Evolutionary conservation across 2,797 vertebrate genomes (phyloP), one percentile per base, ranked within the genome.

Genomic region (Clarias laeviceps): DNA sequence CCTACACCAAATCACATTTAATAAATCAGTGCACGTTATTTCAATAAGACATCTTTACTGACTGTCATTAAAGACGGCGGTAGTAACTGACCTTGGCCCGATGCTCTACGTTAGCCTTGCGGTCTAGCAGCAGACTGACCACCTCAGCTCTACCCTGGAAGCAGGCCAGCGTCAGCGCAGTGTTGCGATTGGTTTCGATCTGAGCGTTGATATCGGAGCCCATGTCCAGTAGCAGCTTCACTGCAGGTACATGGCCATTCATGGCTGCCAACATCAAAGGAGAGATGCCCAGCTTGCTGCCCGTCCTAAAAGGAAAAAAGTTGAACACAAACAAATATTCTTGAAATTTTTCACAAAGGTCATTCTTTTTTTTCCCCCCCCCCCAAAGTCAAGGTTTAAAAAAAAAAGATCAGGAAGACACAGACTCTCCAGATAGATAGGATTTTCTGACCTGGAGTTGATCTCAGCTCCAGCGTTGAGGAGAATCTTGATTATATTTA

Each of bases 401-500:
- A 66, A 68, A 27, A 40, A 56, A 0, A 64, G 5, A 20, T 18
- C 8, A 64, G 8, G 11, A 62, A 62, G 1, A n/a, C 24, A 4
- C 0, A 18, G 76, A 0, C 7, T 27, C 22, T 66, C 37, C n/a
- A 29, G 56, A 56, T 1, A 18, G 34, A 57, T 37, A 37, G 32
- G 2, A n/a, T 3, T n/a, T 27, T 11, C 77, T 70, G 84, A 99
- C 98, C 98, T 97, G 91, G 98, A 99, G 95, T 99, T 99, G 88
- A 99, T 99, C 95, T 99, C 98, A 89, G 98, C 98, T 89, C 98
- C 98, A 85, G 98, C 97, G 91, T 98, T 99, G 87, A 99, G 96
- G 85, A 99, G 97, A 93, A 99, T 99, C 93, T 99, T 99, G 93
- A 99, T 99, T 92, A 99, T 99, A 92, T 99, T 99, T 88, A 99